phyloP scores from a whole-genome alignment of 2,888 invertebrate species.

The Rugalucina vietnamica region DNA sequence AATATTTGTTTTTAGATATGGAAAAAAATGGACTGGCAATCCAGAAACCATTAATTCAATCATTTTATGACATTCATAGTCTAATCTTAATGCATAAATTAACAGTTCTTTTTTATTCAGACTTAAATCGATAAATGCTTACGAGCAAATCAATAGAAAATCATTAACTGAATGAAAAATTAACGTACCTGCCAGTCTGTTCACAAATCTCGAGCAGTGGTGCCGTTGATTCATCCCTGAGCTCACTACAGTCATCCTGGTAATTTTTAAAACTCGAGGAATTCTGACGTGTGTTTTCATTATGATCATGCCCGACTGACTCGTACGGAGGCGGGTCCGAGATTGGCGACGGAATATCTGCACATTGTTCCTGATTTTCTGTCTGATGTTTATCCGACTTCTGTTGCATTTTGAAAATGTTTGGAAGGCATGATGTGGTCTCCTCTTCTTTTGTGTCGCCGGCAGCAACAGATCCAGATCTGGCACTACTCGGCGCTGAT shows the following conservation, averaged over 20 bases:
- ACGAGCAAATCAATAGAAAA: too few relatives aligned
- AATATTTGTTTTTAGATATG: too few relatives aligned
- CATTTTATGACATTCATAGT: too few relatives aligned
- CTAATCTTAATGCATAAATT: too few relatives aligned
- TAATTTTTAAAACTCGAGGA: conserved; percentile 53
- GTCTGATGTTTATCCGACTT: conserved; percentile 71
- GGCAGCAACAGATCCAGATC: conserved; percentile 67
- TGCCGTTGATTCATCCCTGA: conserved; percentile 69
- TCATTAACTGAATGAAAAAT: too few relatives aligned
- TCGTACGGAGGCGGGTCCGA: conserved; percentile 74
- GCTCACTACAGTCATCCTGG: conserved; percentile 66
- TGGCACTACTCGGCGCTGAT: conserved; percentile 73
- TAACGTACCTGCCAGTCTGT: conserved; percentile 49
- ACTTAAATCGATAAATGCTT: too few relatives aligned
- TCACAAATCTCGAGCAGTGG: conserved; percentile 65
- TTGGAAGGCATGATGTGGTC: conserved; percentile 78
- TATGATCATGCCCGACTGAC: conserved; percentile 58
- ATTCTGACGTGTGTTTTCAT: conserved; percentile 55
- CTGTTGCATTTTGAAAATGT: conserved; percentile 77
- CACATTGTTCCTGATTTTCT: conserved; percentile 66
- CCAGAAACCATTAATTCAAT: too few relatives aligned
- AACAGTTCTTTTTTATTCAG: too few relatives aligned
- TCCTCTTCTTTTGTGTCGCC: conserved; percentile 62
- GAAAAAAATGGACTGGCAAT: too few relatives aligned
- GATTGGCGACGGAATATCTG: conserved; percentile 73